Percentiles rank a stretch among this genome's conserved stretches.
Conservation (phyloP, 2,113 vertebrate species). For the Dromas ardeola region DNA sequence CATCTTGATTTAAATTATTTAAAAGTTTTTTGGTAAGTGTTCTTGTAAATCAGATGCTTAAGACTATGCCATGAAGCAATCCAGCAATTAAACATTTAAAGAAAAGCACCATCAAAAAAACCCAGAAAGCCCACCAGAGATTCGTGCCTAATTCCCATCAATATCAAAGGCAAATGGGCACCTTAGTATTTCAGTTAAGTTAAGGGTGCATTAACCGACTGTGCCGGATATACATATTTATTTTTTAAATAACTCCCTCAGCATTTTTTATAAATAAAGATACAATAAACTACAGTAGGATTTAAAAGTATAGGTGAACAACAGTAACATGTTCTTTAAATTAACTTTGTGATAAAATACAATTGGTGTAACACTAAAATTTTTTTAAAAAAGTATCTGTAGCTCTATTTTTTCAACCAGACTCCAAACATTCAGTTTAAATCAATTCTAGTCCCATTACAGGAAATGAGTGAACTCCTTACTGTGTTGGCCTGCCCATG, state of each 20-base stretch:
- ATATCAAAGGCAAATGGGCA: not conserved
- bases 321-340: not conserved
- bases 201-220: not conserved
- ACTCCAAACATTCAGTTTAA: not conserved
- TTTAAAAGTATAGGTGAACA: not conserved
- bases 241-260: not conserved
- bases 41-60: not conserved
- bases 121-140: not conserved
- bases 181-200: not conserved
- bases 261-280: not conserved
- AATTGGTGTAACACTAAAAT: not conserved
- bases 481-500: constrained; percentile 94
- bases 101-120: not conserved
- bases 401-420: not conserved
- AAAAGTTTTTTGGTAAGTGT: not conserved
- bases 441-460: not conserved
- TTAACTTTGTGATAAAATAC: not conserved
- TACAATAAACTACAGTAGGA: not conserved
- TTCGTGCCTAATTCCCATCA: not conserved
- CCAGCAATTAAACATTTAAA: not conserved
- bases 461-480: constrained; percentile 53
- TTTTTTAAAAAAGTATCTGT: not conserved
- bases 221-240: not conserved
- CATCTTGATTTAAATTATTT: not conserved
- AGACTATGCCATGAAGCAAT: not conserved